A percentile compares a stretch with the other conserved stretches of the same genome.
Conservation (phyloP, 2,888 invertebrate genomes). For the Zeuzera pyrina region DNA sequence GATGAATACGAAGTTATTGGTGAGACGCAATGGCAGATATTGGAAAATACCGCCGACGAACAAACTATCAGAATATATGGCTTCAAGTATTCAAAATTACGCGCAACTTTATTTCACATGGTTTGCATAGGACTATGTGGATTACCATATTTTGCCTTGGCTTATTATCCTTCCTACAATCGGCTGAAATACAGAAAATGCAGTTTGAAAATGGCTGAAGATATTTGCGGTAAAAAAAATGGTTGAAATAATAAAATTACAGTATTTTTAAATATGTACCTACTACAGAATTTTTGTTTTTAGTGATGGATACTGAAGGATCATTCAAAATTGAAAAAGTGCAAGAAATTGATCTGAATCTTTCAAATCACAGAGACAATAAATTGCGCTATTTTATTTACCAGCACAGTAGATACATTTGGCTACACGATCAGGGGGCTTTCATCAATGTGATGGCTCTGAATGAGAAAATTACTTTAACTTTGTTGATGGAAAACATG, state of each 20-base stretch:
- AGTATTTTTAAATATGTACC: background rate
- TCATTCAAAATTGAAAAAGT: slow-evolving; percentile 55
- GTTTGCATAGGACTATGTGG: slow-evolving; percentile 65
- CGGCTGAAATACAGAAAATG: slow-evolving; percentile 69
- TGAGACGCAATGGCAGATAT: slow-evolving; percentile 65
- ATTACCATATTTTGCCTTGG: slow-evolving; percentile 70
- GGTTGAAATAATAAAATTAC: background rate
- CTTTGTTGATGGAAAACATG: slow-evolving; percentile 62
- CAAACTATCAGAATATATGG: slow-evolving; percentile 66
- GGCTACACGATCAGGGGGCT: slow-evolving; percentile 58
- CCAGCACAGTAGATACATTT: slow-evolving; percentile 72
- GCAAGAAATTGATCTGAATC: slow-evolving; percentile 49
- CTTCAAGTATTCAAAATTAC: slow-evolving; percentile 56
- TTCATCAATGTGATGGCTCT: slow-evolving; percentile 64
- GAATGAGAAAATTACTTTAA: slow-evolving; percentile 62
- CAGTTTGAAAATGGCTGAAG: slow-evolving; percentile 68
- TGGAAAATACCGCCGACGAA: slow-evolving; percentile 64
- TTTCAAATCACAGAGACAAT: slow-evolving; percentile 55
- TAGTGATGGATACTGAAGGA: slow-evolving; percentile 63
- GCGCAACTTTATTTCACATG: slow-evolving; percentile 60
- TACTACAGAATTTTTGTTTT: slow-evolving; percentile 18
- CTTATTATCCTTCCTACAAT: slow-evolving; percentile 71
- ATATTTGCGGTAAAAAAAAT: slow-evolving; percentile 62
- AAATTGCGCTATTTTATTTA: slow-evolving; percentile 67
- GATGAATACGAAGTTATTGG: slow-evolving; percentile 73